phyloP scores from a whole-genome alignment of 2,888 invertebrate species.

The Leptinotarsa rubiginosa region DNA sequence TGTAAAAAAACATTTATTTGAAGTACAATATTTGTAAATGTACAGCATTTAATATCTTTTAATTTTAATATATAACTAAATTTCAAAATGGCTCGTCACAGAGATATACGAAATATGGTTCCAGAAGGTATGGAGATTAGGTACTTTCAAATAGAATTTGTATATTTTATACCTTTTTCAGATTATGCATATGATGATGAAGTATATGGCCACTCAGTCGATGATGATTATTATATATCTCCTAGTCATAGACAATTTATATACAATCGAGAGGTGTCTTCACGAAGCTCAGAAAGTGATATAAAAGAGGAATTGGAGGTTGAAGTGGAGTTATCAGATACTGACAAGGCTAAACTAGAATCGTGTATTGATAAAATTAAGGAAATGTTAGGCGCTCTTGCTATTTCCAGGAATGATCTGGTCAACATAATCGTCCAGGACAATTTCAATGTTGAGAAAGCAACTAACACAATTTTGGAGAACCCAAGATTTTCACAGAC shows the following conservation, averaged over 20 bases:
- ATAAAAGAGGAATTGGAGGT: slow-evolving; percentile 77
- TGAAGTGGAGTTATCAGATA: slow-evolving; percentile 67
- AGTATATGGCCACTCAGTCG: slow-evolving; percentile 93
- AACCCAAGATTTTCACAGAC: slow-evolving; percentile 46
- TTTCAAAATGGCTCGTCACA: slow-evolving; percentile 82
- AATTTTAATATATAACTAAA: not conserved
- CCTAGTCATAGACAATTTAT: slow-evolving; percentile 88
- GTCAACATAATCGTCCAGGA: slow-evolving; percentile 78
- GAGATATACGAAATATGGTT: slow-evolving; percentile 86
- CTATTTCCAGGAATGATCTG: slow-evolving; percentile 77
- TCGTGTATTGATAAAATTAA: slow-evolving; percentile 88
- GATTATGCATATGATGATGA: slow-evolving; percentile 93
- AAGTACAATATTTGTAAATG: not conserved
- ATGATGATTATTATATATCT: slow-evolving; percentile 92
- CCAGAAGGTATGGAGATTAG: slow-evolving; percentile 73
- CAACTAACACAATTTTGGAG: slow-evolving; percentile 76
- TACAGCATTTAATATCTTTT: not conserved
- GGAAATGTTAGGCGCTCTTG: slow-evolving; percentile 81
- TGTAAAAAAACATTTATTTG: not conserved
- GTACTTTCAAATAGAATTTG: slow-evolving; percentile 9
- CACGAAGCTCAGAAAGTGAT: slow-evolving; percentile 77
- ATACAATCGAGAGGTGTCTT: slow-evolving; percentile 78
- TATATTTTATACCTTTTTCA: slow-evolving; percentile 60
- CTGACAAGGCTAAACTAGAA: slow-evolving; percentile 80
- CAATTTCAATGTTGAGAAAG: slow-evolving; percentile 79